Evolutionary conservation across 2,113 vertebrate genomes (phyloP).

Genomic region (Dromaius novaehollandiae): DNA sequence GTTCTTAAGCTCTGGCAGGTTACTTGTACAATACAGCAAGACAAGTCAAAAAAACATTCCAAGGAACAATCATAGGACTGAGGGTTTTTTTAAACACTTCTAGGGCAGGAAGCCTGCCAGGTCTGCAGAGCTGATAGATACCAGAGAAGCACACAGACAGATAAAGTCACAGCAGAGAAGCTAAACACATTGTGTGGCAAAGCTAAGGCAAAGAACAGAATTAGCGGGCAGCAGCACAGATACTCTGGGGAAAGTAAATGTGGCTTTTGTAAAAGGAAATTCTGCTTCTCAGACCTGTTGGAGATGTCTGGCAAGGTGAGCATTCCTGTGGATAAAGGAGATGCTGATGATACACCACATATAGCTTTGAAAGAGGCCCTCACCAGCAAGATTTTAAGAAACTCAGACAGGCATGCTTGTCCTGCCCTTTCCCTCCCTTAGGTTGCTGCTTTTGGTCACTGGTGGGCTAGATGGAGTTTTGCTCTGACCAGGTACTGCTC

Average conservation of each 20-base stretch:
- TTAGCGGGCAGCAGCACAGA: neutral
- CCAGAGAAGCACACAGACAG: neutral
- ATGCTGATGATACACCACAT: neutral
- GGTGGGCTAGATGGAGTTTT: neutral
- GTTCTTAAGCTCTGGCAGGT: neutral
- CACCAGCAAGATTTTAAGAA: neutral
- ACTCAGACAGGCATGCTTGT: neutral
- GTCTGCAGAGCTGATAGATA: neutral
- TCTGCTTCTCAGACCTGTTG: neutral
- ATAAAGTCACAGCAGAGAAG: neutral
- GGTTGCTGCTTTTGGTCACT: neutral
- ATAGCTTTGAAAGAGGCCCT: neutral
- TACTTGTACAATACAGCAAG: neutral
- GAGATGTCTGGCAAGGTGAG: neutral
- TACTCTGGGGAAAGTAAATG: neutral
- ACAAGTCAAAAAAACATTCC: neutral
- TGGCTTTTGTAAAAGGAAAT: neutral
- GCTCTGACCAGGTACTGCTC: fast-evolving
- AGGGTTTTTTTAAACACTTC: neutral
- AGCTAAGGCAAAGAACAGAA: neutral
- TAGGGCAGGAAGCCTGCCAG: neutral
- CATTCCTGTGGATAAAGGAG: neutral
- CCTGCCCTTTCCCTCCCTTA: neutral
- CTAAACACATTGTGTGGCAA: neutral
- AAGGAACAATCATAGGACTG: neutral